These are phyloP conservation scores for Gymnoscelis rufifasciata DNA, from an alignment of 2,888 invertebrate genomes.

Conservation along the genomic window DNA sequence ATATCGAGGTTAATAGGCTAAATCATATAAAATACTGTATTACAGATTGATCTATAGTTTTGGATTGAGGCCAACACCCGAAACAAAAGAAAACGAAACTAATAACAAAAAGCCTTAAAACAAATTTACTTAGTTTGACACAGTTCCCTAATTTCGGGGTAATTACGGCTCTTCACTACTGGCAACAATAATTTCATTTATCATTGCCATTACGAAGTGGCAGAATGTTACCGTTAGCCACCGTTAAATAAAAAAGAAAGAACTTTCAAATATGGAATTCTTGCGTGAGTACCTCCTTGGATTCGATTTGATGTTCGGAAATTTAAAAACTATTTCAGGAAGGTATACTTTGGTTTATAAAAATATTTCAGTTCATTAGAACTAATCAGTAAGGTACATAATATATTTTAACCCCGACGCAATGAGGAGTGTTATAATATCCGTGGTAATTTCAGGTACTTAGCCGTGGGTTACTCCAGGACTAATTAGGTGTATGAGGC, in stretches of 20 bases:
- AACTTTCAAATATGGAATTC: conserved; percentile 45
- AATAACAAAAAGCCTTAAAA: not conserved
- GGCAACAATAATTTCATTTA: conserved; percentile 35
- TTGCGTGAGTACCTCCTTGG: conserved; percentile 35
- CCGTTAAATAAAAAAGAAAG: conserved; percentile 37
- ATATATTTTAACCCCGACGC: too few species aligned
- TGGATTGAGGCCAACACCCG: too few species aligned
- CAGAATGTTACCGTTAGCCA: conserved; percentile 38
- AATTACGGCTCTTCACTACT: conserved; percentile 32
- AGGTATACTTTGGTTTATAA: too few species aligned
- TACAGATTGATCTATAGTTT: too few species aligned
- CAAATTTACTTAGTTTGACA: not conserved
- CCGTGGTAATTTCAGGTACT: too few species aligned
- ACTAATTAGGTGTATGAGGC: too few species aligned
- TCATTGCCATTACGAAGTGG: conserved; percentile 38
- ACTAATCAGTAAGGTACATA: too few species aligned
- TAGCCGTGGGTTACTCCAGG: too few species aligned
- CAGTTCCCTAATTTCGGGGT: conserved; percentile 1
- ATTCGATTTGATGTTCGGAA: conserved; percentile 22
- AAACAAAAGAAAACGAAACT: not conserved
- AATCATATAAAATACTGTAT: too few species aligned
- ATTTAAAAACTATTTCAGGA: not conserved
- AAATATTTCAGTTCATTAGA: too few species aligned
- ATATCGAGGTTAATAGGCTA: too few species aligned
- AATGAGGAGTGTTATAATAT: too few species aligned